Percentiles rank a stretch among this genome's conserved stretches.
These are phyloP conservation scores for Neoarius graeffei DNA, from an alignment of 2,113 vertebrate species.

Conservation along the genomic window DNA sequence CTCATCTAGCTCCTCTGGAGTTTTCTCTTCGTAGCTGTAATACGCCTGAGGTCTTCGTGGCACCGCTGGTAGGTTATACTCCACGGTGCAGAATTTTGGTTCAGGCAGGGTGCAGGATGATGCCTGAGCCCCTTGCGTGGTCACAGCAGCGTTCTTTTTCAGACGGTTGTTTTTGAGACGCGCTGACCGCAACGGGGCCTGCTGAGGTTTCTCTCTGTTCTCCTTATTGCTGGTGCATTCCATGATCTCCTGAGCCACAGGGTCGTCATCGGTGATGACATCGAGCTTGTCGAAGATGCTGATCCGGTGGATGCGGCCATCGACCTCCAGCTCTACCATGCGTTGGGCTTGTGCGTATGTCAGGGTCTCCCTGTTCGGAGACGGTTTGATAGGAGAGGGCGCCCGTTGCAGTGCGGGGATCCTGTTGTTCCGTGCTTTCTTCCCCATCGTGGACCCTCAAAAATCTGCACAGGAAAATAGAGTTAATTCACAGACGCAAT, in stretches of 20 bases:
- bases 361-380: constrained; percentile 89
- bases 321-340: constrained; percentile 96
- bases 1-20: constrained; percentile 89
- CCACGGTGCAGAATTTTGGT: constrained; percentile 88
- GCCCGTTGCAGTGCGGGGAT: constrained; percentile 81
- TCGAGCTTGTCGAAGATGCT: constrained; percentile 93
- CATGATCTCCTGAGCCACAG: constrained; percentile 90
- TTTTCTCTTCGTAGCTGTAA: constrained; percentile 90
- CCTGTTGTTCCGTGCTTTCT: constrained; percentile 91
- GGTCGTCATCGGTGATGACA: constrained; percentile 88
- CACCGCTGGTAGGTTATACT: constrained; percentile 91
- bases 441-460: constrained; percentile 83
- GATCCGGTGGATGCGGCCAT: constrained; percentile 90
- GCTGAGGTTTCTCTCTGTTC: constrained; percentile 85
- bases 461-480: constrained; percentile 37
- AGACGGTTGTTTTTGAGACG: constrained; percentile 86
- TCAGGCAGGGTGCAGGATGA: constrained; percentile 67
- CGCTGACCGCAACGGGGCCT: constrained; percentile 80
- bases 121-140: constrained; percentile 66
- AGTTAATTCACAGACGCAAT: not conserved
- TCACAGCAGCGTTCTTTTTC: constrained; percentile 83
- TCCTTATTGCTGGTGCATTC: constrained; percentile 98
- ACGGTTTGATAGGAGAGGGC: constrained; percentile 92
- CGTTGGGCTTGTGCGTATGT: constrained; percentile 96
- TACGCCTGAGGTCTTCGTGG: constrained; percentile 81